A percentile compares a stretch with the other conserved stretches of the same genome.
Conservation (phyloP, 2,113 vertebrate species). For the Thunnus maccoyii region DNA sequence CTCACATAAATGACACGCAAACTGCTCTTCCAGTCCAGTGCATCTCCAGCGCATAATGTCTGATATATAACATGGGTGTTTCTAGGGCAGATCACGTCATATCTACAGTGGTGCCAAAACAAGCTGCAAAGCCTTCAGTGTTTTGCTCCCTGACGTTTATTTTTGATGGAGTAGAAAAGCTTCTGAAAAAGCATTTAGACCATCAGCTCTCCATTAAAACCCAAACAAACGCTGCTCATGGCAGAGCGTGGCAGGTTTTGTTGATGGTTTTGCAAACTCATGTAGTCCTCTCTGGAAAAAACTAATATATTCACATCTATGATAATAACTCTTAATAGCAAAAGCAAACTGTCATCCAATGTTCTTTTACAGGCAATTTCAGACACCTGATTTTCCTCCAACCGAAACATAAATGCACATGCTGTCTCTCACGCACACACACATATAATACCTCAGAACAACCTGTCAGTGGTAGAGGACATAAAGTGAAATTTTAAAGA, state of each 20-base stretch:
- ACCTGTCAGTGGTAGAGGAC: constrained; percentile 10
- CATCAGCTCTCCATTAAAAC: not conserved
- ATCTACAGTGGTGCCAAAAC: not conserved
- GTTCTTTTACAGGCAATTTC: constrained; percentile 2
- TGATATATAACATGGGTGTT: constrained; percentile 11
- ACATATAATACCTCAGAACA: constrained; percentile 1
- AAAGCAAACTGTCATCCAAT: not conserved
- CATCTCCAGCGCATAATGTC: constrained; percentile 26
- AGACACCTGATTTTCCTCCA: constrained; percentile 2
- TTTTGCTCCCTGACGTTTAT: constrained; percentile 1
- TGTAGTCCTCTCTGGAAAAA: not conserved
- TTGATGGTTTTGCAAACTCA: not conserved
- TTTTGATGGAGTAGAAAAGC: not conserved
- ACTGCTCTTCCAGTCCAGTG: constrained; percentile 19
- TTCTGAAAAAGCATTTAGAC: not conserved
- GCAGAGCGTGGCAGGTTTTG: not conserved
- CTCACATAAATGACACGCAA: constrained; percentile 23
- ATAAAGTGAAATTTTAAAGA: constrained; percentile 30
- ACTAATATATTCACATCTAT: not conserved
- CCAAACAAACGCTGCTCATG: not conserved
- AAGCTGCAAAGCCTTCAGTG: not conserved
- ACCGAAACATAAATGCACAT: constrained; percentile 8
- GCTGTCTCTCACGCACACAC: not conserved
- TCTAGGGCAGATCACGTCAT: constrained; percentile 27
- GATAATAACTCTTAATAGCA: not conserved